Conservation (phyloP, 2,113 vertebrate species). For the Osmerus eperlanus region DNA sequence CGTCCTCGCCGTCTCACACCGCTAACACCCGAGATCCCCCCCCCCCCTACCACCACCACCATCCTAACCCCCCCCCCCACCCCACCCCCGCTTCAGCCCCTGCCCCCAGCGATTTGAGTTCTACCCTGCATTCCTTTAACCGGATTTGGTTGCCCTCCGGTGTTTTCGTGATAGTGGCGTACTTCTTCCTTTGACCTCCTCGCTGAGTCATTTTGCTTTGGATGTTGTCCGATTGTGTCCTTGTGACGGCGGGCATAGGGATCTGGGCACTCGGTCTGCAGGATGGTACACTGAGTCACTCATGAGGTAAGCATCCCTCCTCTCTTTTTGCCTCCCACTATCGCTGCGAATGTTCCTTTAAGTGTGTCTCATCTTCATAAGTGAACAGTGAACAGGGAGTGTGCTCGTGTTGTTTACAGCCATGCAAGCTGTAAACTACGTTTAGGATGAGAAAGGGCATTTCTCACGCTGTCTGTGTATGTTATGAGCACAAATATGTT, state of each 20-base stretch:
- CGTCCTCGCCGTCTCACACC: neutral
- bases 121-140: too few species aligned
- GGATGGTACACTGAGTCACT: neutral
- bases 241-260: neutral
- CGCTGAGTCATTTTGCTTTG: neutral
- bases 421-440: too few species aligned
- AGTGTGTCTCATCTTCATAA: neutral
- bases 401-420: too few species aligned
- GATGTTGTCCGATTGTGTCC: neutral
- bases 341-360: neutral
- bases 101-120: neutral
- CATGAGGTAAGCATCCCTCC: constrained; percentile 16
- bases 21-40: neutral
- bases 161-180: neutral
- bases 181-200: neutral
- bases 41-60: neutral
- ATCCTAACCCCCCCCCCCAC: neutral
- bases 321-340: neutral
- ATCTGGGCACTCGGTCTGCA: neutral
- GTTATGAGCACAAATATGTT: too few species aligned
- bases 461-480: too few species aligned
- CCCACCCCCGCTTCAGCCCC: neutral
- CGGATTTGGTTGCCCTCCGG: neutral
- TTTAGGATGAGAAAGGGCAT: too few species aligned
- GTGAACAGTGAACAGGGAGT: too few species aligned